Evolutionary conservation across 2,888 invertebrate genomes (phyloP).

Genomic region (Caenorhabditis auriculariae): DNA sequence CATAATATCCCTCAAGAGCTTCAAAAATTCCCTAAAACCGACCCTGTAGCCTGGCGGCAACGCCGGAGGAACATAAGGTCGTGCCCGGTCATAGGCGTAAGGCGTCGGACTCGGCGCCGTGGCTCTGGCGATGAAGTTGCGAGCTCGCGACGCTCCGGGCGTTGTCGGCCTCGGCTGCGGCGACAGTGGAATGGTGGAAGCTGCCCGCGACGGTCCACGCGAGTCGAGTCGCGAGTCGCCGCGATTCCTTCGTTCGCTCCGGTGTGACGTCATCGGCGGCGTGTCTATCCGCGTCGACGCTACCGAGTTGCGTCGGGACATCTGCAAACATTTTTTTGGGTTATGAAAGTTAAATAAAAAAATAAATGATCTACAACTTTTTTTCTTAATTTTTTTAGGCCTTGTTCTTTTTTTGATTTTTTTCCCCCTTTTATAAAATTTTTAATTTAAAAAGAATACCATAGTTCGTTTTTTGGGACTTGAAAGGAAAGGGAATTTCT

Average conservation of each 20-base stretch:
- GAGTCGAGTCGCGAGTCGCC: conserved; percentile 31
- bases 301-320: conserved; percentile 44
- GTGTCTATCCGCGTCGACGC: conserved; percentile 36
- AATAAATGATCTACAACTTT: too few relatives aligned
- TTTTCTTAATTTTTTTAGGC: too few relatives aligned
- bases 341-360: neutral
- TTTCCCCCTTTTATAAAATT: too few relatives aligned
- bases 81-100: conserved; percentile 53
- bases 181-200: conserved; percentile 32
- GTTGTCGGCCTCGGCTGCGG: conserved; percentile 37
- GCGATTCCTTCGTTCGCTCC: conserved; percentile 17
- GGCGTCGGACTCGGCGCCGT: conserved; percentile 57
- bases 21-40: too few relatives aligned
- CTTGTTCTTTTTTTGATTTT: too few relatives aligned
- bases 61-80: conserved; percentile 57
- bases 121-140: conserved; percentile 36
- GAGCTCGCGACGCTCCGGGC: conserved; percentile 33
- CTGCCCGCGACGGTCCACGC: conserved; percentile 22
- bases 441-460: too few relatives aligned
- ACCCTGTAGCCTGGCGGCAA: conserved; percentile 59
- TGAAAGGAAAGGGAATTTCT: too few relatives aligned
- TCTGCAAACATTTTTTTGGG: conserved; percentile 15
- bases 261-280: conserved; percentile 18
- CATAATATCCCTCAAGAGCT: too few relatives aligned
- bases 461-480: too few relatives aligned